phyloP scores from a whole-genome alignment of 2,888 invertebrate species.

The Tryphoninae sp. region DNA sequence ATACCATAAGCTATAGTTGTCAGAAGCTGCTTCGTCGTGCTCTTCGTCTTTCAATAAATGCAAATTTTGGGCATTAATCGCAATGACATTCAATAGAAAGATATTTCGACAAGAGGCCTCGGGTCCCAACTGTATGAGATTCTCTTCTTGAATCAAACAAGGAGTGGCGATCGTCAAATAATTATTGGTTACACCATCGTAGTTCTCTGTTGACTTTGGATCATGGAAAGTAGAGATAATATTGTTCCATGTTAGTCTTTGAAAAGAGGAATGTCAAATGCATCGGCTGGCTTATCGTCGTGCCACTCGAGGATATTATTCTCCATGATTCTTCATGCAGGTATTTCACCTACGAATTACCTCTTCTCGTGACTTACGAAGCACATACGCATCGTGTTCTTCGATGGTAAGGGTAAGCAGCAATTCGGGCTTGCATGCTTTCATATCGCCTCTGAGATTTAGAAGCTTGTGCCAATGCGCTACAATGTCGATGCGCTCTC shows the following conservation, averaged over 20 bases:
- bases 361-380: constrained; percentile 48
- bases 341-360: constrained; percentile 7
- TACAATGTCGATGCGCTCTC: constrained; percentile 75
- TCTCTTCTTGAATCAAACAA: constrained; percentile 73
- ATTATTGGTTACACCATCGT: constrained; percentile 16
- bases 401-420: constrained; percentile 77
- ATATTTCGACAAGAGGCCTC: constrained; percentile 72
- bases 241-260: no score
- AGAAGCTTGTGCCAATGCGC: constrained; percentile 78
- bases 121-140: constrained; percentile 79
- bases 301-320: no score
- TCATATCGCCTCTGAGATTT: constrained; percentile 78
- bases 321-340: background rate
- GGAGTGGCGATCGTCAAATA: constrained; percentile 36
- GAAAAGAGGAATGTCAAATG: no score
- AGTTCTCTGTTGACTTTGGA: constrained; percentile 22
- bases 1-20: constrained; percentile 73
- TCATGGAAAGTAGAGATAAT: background rate
- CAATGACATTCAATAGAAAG: constrained; percentile 84
- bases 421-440: constrained; percentile 78
- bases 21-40: constrained; percentile 61
- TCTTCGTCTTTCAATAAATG: constrained; percentile 77
- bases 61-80: constrained; percentile 84
- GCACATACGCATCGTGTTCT: constrained; percentile 67
- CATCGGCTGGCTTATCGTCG: no score